These are phyloP conservation scores for Dinomys branickii DNA, from an alignment of 2,113 vertebrate species.

Conservation along the genomic window DNA sequence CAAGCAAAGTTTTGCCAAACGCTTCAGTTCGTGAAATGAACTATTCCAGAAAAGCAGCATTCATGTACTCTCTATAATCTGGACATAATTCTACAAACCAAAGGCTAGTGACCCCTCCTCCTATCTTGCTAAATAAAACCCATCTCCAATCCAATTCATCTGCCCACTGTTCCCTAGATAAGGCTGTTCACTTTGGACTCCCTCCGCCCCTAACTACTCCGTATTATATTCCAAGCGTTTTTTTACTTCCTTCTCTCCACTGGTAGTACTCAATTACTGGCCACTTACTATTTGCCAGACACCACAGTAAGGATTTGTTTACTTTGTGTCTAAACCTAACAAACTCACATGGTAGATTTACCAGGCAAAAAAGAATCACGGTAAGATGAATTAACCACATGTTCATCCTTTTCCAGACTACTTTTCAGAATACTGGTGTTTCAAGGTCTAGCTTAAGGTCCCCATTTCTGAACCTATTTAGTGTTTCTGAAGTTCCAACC, in stretches of 20 bases:
- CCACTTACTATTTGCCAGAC: background rate
- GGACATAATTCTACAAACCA: background rate
- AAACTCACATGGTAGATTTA: background rate
- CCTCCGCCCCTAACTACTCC: background rate
- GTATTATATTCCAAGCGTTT: background rate
- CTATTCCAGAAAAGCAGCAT: background rate
- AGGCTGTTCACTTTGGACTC: background rate
- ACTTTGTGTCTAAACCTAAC: constrained; percentile 28
- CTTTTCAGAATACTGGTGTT: background rate
- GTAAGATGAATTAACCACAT: constrained; percentile 26
- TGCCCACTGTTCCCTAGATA: background rate
- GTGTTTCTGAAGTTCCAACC: background rate
- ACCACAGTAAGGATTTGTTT: constrained; percentile 14
- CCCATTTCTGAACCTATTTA: background rate
- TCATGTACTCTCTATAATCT: background rate
- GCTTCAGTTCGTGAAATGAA: background rate
- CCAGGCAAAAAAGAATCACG: background rate
- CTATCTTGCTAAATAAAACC: background rate
- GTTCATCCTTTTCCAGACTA: background rate
- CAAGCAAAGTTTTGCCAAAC: background rate
- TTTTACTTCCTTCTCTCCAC: constrained; percentile 7
- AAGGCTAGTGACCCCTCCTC: background rate
- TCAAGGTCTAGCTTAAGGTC: background rate
- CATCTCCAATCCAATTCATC: constrained; percentile 23
- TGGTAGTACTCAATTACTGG: background rate